Evolutionary conservation across 1,140 invertebrate genomes (phyloP).

Genomic region (Solenopsis invicta): DNA sequence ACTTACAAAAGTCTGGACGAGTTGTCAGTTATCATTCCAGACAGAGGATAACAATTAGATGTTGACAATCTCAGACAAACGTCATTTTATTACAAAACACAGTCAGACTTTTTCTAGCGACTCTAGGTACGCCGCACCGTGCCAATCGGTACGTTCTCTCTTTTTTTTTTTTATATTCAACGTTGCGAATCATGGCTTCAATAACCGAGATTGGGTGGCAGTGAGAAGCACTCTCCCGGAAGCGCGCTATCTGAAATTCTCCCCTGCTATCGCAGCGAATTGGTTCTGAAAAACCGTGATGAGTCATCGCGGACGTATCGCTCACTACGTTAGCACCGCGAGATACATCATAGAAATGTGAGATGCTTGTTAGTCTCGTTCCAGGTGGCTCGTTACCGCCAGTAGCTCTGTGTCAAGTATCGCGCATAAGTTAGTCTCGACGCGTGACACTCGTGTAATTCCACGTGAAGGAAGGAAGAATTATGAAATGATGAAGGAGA

Average conservation of each 20-base stretch:
- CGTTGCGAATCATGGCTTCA: background rate
- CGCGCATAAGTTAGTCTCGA: conserved; percentile 76
- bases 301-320: conserved; percentile 53
- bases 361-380: conserved; percentile 80
- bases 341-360: conserved; percentile 73
- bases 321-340: conserved; percentile 48
- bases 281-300: conserved; percentile 18
- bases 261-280: background rate
- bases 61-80: no score
- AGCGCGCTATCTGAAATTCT: background rate
- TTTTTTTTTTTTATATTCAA: conserved; percentile 8
- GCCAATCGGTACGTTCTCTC: background rate
- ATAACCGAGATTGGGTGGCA: background rate
- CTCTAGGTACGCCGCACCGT: background rate
- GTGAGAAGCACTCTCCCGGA: conserved; percentile 19
- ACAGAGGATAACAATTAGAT: no score
- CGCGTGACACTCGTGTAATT: conserved; percentile 69
- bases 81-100: no score
- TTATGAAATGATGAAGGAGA: conserved; percentile 64
- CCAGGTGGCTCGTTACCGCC: conserved; percentile 77
- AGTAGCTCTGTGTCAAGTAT: conserved; percentile 78
- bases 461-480: conserved; percentile 58
- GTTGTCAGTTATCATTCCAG: no score
- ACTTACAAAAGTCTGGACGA: no score
- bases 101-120: no score